Evolutionary conservation across 2,888 invertebrate species (phyloP).

Genomic region (Pseudoips prasinana): DNA sequence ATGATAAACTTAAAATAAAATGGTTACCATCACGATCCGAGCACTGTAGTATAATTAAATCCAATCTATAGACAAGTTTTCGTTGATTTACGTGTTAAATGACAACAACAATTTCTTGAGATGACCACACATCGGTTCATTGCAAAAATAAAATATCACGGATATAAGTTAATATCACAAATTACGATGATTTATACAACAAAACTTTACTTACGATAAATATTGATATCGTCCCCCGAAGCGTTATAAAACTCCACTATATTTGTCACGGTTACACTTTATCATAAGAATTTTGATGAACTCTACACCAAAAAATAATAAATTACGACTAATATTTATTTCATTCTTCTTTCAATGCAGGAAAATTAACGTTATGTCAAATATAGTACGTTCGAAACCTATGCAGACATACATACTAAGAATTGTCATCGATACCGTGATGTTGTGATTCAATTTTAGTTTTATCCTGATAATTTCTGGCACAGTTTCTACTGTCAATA

Average conservation of each 20-base stretch:
- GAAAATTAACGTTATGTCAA: constrained; percentile 32
- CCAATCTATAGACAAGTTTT: constrained; percentile 32
- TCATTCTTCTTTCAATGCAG: constrained; percentile 37
- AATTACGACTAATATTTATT: constrained; percentile 65
- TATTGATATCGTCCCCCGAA: constrained; percentile 10
- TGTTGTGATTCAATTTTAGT: background rate
- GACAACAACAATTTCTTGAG: constrained; percentile 52
- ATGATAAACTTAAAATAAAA: no score
- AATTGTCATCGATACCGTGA: no score
- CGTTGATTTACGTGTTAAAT: constrained; percentile 62
- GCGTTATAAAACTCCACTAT: constrained; percentile 11
- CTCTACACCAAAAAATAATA: constrained; percentile 37
- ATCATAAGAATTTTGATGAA: constrained; percentile 35
- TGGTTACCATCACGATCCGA: no score
- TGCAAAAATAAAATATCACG: constrained; percentile 24
- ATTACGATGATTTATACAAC: constrained; percentile 6
- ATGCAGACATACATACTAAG: no score
- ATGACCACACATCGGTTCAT: constrained; percentile 38
- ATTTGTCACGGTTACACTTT: constrained; percentile 30
- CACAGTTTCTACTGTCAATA: no score
- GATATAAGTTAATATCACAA: constrained; percentile 10
- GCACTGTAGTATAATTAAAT: constrained; percentile 18
- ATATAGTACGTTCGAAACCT: constrained; percentile 7
- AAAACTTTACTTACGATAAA: constrained; percentile 26
- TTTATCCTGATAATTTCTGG: no score